Evolutionary conservation across 2,797 vertebrate species (phyloP).

Genomic region (Gymnothorax javanicus): DNA sequence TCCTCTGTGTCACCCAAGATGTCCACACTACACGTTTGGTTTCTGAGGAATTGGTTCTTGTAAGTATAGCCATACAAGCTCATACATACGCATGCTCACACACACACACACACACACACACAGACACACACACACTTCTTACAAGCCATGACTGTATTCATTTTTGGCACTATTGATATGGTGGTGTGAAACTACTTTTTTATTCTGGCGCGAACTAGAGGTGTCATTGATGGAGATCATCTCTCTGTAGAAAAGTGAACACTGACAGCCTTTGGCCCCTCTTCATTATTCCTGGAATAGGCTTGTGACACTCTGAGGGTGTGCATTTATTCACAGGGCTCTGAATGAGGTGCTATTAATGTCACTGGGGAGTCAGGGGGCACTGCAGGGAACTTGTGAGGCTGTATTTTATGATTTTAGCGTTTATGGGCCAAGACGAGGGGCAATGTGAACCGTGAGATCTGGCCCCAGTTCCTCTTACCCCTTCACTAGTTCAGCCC

Average conservation of each 20-base stretch:
- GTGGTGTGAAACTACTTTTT: no score
- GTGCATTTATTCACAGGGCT: neutral
- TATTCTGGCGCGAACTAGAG: no score
- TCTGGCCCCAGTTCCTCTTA: neutral
- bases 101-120: slow-evolving; percentile 10
- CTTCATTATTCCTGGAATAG: neutral
- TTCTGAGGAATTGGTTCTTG: no score
- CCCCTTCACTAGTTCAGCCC: neutral
- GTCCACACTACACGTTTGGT: no score
- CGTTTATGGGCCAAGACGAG: neutral
- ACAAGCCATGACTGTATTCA: no score
- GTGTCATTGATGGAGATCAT: no score
- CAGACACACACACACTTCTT: neutral
- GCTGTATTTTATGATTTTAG: neutral
- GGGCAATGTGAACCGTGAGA: neutral
- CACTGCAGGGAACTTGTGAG: no score
- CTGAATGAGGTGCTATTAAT: neutral
- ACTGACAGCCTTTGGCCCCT: neutral
- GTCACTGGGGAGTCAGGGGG: neutral
- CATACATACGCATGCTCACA: neutral
- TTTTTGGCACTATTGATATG: no score
- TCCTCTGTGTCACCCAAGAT: no score
- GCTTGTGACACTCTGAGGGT: neutral
- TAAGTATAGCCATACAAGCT: no score
- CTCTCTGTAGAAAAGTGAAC: neutral